Conservation (phyloP, 2,113 vertebrate species). For the Grus americana region DNA sequence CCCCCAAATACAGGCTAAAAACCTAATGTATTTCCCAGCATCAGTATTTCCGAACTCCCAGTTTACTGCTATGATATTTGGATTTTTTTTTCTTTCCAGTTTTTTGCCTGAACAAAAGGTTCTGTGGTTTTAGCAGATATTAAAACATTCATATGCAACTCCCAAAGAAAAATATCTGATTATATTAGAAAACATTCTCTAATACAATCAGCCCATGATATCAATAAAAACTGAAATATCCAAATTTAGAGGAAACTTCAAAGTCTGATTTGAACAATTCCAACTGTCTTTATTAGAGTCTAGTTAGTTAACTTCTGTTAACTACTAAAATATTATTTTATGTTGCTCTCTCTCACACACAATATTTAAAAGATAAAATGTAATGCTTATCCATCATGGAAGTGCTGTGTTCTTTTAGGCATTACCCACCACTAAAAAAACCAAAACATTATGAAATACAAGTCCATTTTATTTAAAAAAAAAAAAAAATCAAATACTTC, state of each 20-base stretch:
- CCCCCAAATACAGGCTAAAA: neutral
- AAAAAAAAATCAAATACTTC: neutral
- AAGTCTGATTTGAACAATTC: neutral
- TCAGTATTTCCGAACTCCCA: neutral
- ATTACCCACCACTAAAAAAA: neutral
- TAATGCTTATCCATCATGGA: neutral
- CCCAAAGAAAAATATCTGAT: neutral
- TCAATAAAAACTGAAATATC: neutral
- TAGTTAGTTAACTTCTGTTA: neutral
- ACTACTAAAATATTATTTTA: neutral
- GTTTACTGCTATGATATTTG: neutral
- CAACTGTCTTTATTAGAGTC: neutral
- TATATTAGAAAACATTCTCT: neutral
- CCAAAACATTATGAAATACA: neutral
- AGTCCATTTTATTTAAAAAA: neutral
- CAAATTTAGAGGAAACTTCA: neutral
- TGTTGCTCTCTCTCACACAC: accelerated
- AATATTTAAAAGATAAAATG: neutral
- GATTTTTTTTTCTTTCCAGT: neutral
- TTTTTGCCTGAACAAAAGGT: neutral
- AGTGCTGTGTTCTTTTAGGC: neutral
- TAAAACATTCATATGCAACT: neutral
- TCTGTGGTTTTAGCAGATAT: neutral
- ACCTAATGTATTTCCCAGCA: neutral
- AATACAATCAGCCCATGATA: neutral